Evolutionary conservation across 1,140 invertebrate species (phyloP).

Genomic region (Lamellibrachia luymesi): DNA sequence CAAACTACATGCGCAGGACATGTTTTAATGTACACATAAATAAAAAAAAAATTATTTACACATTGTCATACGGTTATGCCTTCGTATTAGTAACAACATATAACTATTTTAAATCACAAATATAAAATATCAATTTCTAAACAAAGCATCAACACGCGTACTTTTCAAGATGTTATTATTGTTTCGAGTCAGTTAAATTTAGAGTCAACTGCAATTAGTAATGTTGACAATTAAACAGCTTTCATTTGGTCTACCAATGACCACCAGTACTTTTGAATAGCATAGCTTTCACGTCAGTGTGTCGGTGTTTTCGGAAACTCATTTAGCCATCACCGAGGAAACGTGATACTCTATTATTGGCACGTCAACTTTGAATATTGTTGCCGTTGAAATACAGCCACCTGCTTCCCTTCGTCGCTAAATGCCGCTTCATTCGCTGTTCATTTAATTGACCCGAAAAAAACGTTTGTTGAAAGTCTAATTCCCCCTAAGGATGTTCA

Average conservation of each 20-base stretch:
- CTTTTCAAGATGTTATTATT: neutral
- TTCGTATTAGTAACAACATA: too few species aligned
- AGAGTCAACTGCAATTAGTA: neutral
- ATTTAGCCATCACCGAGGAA: neutral
- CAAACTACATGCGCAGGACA: too few species aligned
- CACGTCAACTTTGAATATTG: neutral
- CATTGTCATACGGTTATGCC: too few species aligned
- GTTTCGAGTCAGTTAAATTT: neutral
- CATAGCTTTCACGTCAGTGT: too few species aligned
- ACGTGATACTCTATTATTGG: neutral
- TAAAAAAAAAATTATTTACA: too few species aligned
- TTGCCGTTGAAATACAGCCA: neutral
- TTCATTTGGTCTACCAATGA: too few species aligned
- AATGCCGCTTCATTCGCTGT: neutral
- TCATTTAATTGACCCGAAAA: slow-evolving; percentile 1
- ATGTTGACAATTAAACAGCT: neutral
- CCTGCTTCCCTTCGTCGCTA: neutral
- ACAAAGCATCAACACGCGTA: neutral
- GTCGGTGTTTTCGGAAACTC: neutral
- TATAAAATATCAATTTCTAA: neutral
- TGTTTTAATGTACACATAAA: too few species aligned
- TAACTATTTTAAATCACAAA: neutral
- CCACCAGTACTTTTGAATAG: too few species aligned
- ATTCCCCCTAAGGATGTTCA: neutral
- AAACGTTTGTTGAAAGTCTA: neutral